Evolutionary conservation across 2,113 vertebrate species (phyloP), one percentile per base, ranked within the genome.

Genomic region (Psophia crepitans): DNA sequence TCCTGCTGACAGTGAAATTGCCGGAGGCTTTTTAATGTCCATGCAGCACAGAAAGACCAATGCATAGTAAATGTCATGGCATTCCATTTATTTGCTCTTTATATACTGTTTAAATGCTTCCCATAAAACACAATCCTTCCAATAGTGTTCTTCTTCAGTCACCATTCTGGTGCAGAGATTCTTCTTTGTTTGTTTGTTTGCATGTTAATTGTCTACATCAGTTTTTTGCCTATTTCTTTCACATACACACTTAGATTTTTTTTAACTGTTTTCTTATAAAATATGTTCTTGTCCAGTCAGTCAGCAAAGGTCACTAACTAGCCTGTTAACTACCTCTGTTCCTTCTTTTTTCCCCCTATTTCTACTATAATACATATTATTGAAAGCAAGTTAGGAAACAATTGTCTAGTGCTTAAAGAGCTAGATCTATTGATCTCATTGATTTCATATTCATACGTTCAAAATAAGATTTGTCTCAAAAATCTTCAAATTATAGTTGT

Each of bases 81-180:
- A 84, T 93, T 86, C 64, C 65, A 80, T 90, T 89, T 95, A 88
- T 92, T 93, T 94, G 68, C 56, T 90, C 22, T 84, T 94, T 84
- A 77, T 81, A 54, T 81, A 51, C 64, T 86, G 43, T 77, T 88
- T 75, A 90, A 96, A 88, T 60, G 23, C 30, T 96, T 90, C 39
- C n/a, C 35, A 81, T 96, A 81, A 84, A 93, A 60, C 26, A 35
- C 4, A 70, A 1, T 32, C 37, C n/a, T 92, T 92, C 30, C 35
- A 68, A 43, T 7, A 33, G 28, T 19, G 26, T 4, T 56, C 7
- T 23, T 88, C 32, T 60, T 74, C 60, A 90, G 87, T 84, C 27
- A 57, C 30, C 16, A 53, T 84, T 64, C 79, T 68, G 56, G 21
- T 28, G 65, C 35, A 82, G 51, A n/a, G 33, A 51, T 68, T 35